Evolutionary conservation across 2,113 vertebrate genomes (phyloP), one percentile per base, ranked within the genome.

Genomic region (Caretta caretta): DNA sequence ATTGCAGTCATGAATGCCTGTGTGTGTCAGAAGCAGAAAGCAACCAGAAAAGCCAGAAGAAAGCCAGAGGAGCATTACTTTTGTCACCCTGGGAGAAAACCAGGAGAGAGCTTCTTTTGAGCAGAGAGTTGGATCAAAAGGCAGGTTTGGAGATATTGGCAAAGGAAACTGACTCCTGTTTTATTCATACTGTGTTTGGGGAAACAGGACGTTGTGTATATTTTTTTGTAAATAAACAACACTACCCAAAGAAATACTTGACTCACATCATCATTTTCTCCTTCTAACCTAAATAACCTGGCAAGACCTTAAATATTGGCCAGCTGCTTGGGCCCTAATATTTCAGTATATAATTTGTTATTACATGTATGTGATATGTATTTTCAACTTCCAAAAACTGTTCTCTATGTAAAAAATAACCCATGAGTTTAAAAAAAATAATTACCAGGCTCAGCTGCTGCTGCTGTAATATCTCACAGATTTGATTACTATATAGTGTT

Each of bases 21-120:
- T 75, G 6, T 35, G 2, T 62, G 2, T 20, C 79, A 62, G 90
- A 72, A 84, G 65, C 5, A 53, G 88, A 82, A 51, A 4, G 22
- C 0, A 1, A 1, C 4, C 48, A 13, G 20, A 89, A 4, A 91
- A 90, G 59, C 4, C 35, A 8, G 2, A 0, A 0, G 2, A 91
- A 91, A 65, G 31, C 31, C 62, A 35, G 42, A 87, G 6, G 31
- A 92, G 54, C 10, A 8, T 2, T 6, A 89, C 2, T 20, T 62
- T 49, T 6, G 3, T 46, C 24, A 49, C 6, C 3, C 3, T 16
- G 87, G 87, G 54, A 42, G 46, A 89, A 92, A 3, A 56, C 17
- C 62, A n/a, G 35, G 62, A 3, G 3, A 79, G 4, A 38, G n/a
- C 49, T 89, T 79, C 13, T 82, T 88, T 83, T 20, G 78, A 65